Percentiles rank a stretch among this genome's conserved stretches.
phyloP scores from a whole-genome alignment of 2,888 invertebrate species.

The Lasius platythorax region DNA sequence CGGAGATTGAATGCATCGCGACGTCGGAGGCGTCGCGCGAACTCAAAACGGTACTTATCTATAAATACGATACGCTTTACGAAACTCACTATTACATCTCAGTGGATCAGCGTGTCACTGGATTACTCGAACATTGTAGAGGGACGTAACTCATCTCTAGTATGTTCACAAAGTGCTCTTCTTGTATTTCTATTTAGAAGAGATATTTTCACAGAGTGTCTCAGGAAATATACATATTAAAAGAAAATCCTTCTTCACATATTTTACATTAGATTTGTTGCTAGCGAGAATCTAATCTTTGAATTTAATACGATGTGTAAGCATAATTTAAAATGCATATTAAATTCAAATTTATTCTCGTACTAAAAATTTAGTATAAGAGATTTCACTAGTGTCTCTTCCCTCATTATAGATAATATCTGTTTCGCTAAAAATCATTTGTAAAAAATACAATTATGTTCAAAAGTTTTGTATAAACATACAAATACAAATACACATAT shows the following conservation, averaged over 20 bases:
- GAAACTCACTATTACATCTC: conserved; percentile 26
- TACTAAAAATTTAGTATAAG: neutral
- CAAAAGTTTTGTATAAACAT: too few relatives aligned
- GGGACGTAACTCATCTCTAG: neutral
- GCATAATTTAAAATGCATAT: conserved; percentile 3
- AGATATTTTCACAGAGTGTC: neutral
- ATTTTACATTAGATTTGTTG: conserved; percentile 4
- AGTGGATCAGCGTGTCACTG: conserved; percentile 48
- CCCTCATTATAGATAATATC: too few relatives aligned
- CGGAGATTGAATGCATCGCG: conserved; percentile 41
- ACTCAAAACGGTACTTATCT: conserved; percentile 28
- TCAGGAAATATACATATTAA: neutral
- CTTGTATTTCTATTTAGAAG: conserved; percentile 24
- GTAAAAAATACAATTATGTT: too few relatives aligned
- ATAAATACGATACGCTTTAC: conserved; percentile 38
- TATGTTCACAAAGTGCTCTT: neutral
- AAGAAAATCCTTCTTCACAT: neutral
- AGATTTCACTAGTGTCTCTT: neutral
- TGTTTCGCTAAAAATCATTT: too few relatives aligned
- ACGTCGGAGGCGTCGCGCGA: conserved; percentile 2
- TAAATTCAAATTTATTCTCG: neutral
- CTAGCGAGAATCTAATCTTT: neutral
- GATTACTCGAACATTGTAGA: conserved; percentile 36
- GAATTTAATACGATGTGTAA: conserved; percentile 11
- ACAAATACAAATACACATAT: too few relatives aligned